Conservation (phyloP, 2,888 invertebrate species). For the Camptogramma bilineatum region DNA sequence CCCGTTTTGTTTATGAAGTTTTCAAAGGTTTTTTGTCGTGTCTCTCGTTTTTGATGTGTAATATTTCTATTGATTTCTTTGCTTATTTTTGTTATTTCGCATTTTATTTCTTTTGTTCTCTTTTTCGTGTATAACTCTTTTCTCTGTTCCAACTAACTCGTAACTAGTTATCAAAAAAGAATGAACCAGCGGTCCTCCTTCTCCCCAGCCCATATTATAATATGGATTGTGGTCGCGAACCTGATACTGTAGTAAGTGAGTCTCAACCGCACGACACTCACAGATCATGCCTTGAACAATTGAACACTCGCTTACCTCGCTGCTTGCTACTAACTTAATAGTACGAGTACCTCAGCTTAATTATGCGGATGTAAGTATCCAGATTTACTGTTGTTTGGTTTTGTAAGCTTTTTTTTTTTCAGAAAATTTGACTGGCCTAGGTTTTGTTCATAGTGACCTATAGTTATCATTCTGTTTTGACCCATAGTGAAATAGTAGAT, state of each 20-base stretch:
- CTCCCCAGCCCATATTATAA: not conserved
- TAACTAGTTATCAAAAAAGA: not conserved
- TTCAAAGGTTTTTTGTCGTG: conserved; percentile 4
- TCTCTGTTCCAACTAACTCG: conserved; percentile 21
- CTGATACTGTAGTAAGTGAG: conserved; percentile 9
- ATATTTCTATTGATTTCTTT: conserved; percentile 35
- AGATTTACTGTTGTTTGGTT: too few relatives aligned
- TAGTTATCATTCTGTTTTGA: too few relatives aligned
- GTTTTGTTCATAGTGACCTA: too few relatives aligned
- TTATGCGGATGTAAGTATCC: too few relatives aligned
- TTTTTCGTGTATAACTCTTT: conserved; percentile 21
- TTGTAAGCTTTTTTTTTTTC: too few relatives aligned
- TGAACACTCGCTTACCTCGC: conserved; percentile 6
- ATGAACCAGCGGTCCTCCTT: not conserved
- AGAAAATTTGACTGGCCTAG: too few relatives aligned
- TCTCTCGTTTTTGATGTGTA: not conserved
- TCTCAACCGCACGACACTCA: conserved; percentile 4
- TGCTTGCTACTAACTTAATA: not conserved
- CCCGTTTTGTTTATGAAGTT: not conserved
- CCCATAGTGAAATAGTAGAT: too few relatives aligned
- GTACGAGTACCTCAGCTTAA: not conserved
- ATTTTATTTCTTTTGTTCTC: conserved; percentile 14
- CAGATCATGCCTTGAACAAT: conserved; percentile 17
- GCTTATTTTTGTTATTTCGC: conserved; percentile 33
- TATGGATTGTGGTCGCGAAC: conserved; percentile 22